These are phyloP conservation scores for Lontra canadensis DNA, from an alignment of 2,113 vertebrate genomes.

Conservation along the genomic window DNA sequence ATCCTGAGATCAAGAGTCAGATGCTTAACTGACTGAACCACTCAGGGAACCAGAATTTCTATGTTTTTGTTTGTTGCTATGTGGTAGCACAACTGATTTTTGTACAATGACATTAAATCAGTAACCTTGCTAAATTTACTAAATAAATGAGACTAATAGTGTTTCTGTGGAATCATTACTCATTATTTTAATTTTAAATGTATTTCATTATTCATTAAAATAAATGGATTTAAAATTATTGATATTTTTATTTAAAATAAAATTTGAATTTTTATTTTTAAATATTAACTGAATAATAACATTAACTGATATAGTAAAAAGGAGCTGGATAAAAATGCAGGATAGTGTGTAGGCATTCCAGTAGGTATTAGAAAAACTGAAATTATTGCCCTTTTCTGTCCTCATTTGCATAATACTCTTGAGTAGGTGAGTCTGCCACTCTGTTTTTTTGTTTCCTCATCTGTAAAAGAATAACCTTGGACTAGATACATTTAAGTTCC, in stretches of 20 bases:
- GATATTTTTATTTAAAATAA: background rate
- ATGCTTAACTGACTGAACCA: background rate
- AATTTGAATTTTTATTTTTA: conserved; percentile 4
- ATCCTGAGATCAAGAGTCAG: background rate
- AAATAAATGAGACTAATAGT: background rate
- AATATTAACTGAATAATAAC: background rate
- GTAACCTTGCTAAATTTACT: background rate
- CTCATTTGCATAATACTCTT: background rate
- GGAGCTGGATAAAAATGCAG: background rate
- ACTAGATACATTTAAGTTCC: background rate
- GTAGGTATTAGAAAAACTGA: background rate
- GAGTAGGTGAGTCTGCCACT: background rate
- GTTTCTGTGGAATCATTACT: background rate
- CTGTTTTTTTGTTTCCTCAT: background rate
- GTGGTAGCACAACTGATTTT: background rate
- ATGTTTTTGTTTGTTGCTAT: background rate
- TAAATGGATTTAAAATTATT: background rate
- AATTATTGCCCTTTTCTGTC: background rate
- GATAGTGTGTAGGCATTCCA: background rate
- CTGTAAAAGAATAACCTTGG: background rate
- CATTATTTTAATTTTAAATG: conserved; percentile 9
- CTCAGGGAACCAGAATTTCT: background rate
- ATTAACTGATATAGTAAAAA: background rate
- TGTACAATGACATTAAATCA: background rate
- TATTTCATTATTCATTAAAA: background rate